Percentiles rank a stretch among this genome's conserved stretches.
Conservation (phyloP, 2,888 invertebrate species). For the Theristus sp. region DNA sequence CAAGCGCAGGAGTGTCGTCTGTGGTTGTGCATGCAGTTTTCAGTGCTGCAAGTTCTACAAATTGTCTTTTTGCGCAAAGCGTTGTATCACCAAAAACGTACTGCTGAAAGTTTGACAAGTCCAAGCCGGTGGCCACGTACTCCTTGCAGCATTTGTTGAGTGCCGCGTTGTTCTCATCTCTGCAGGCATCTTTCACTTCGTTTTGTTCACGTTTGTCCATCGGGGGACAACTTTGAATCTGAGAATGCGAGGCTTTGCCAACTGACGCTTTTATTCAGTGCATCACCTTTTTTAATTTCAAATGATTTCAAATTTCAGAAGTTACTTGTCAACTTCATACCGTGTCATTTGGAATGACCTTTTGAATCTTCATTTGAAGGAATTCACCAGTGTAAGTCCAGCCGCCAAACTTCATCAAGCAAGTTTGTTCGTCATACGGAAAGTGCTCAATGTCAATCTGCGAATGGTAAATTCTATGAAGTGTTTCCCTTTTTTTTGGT, state of each 20-base stretch:
- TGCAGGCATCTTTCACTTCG: too few relatives aligned
- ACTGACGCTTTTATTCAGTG: too few relatives aligned
- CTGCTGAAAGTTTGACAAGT: conserved; percentile 21
- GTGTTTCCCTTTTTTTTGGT: too few relatives aligned
- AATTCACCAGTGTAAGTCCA: conserved; percentile 72
- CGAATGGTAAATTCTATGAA: background rate
- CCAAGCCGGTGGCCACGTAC: conserved; percentile 22
- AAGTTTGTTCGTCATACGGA: conserved; percentile 24
- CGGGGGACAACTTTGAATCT: too few relatives aligned
- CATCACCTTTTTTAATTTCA: too few relatives aligned
- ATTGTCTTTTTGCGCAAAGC: background rate
- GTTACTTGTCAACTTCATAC: too few relatives aligned
- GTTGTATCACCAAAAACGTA: too few relatives aligned
- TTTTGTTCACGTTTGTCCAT: too few relatives aligned
- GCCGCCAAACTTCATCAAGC: conserved; percentile 41
- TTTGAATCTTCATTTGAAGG: conserved; percentile 21
- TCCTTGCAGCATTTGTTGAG: background rate
- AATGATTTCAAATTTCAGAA: too few relatives aligned
- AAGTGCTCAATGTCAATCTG: conserved; percentile 35
- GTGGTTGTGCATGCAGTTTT: background rate
- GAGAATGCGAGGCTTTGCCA: too few relatives aligned
- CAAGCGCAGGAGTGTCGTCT: too few relatives aligned
- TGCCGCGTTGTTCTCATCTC: background rate
- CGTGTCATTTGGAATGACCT: too few relatives aligned
- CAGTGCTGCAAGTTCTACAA: background rate